Evolutionary conservation across 1,140 invertebrate genomes (phyloP), one percentile per base, ranked within the genome.

Genomic region (Delia radicum): DNA sequence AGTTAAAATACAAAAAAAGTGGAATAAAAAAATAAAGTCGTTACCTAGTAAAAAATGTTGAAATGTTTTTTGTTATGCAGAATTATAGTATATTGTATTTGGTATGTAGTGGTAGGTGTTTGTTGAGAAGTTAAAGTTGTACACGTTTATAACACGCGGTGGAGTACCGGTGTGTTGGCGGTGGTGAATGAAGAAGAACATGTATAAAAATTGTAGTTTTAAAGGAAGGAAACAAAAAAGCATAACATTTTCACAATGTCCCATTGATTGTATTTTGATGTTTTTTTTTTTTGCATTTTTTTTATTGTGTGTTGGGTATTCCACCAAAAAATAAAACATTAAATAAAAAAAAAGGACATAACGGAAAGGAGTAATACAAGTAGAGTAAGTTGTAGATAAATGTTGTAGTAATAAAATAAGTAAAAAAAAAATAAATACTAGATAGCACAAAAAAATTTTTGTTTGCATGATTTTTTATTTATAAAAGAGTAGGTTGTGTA

Each of bases 21-120:
- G 24, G 27, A 69, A 69, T 33, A 37, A 21, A 33, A 69, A 33
- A 69, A n/a, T 37, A 10, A 33, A 33, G 10, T 69, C 10, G n/a
- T 37, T 69, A 69, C 65, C 65, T 69, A 69, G 65, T 69, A 29
- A 69, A 69, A 69, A 69, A 33, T 69, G 65, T 37, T 69, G 65
- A 37, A 69, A 69, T 69, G 65, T 7, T 21, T 69, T 69, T 37
- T 69, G 18, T 69, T 21, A 24, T 69, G 3, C 8, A 13, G 29
- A 21, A 10, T 24, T 37, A 10, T 37, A n/a, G n/a, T 55, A 21
- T 55, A 55, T 48, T 15, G 42, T 15, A 15, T 4, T 10, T 48
- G 2, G 42, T 5, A 10, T 33, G n/a, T 5, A 42, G 37, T 42
- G 7, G 48, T 55, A 18, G 46, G 15, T 48, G 15, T 48, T 37